Base-by-base conservation (phyloP, 2,888 invertebrate genomes). In the Catocala fraxini region DNA sequence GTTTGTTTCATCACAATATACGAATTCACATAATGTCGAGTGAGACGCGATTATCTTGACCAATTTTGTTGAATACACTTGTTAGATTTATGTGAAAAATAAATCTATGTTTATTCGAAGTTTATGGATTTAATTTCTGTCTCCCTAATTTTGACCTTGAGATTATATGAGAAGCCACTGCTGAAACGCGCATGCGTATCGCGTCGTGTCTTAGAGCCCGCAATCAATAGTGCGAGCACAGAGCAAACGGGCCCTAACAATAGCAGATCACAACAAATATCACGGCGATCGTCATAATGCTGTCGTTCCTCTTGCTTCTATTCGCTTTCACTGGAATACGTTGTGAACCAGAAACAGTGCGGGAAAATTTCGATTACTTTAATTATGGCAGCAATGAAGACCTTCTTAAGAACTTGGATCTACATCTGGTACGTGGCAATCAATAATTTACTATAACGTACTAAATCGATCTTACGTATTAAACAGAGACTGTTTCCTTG, bases 321-420 rank as follows among this genome's bases (percentile, higher is more conserved):
- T 80, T 81, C 59, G 77, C 78, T 57, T 75, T 85, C 42, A 78
- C 77, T 57, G 85, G 85, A 25, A 82, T 91, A 7, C 71, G 84
- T 59, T 89, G 93, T 78, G 94, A 94, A 77, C 94, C 94, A 41
- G 94, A 94, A 83, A 89, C 91, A 15, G 93, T 94, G 39, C 79
- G 94, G 56, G 94, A 93, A 42, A 93, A 92, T 70, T 88, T 91
- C 46, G 94, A 93, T 68, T 93, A 93, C 80, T 93, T 92, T 70
- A 92, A 87, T 75, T 93, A 92, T 75, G 92, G 92, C 5, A 83
- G 85, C 55, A 91, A 87, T 63, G 93, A 93, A 47, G 92, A 92
- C 70, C 71, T 89, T 49, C 73, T 93, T 56, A 92, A 91, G 79
- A 93, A 87, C 71, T 79, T 92, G 72, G 90, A 92, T 64, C 77